A percentile compares a stretch with the other conserved stretches of the same genome.
phyloP scores from a whole-genome alignment of 2,797 vertebrate species.

The Avahi laniger region DNA sequence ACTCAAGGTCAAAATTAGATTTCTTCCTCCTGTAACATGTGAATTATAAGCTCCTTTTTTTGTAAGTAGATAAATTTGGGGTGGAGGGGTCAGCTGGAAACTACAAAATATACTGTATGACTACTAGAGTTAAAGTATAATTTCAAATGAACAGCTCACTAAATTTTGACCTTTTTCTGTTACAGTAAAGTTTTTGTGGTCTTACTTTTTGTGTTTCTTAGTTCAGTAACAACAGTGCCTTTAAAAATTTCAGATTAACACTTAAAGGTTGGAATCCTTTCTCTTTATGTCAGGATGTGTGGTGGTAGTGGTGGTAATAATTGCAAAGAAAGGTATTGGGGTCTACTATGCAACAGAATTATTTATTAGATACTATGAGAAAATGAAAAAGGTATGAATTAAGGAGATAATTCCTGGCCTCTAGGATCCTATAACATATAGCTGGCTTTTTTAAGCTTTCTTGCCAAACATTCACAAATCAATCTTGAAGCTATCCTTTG shows the following conservation, averaged over 20 bases:
- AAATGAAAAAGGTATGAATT: background rate
- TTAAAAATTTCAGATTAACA: conserved; percentile 30
- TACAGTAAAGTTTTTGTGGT: conserved; percentile 14
- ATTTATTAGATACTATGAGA: background rate
- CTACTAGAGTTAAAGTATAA: conserved; percentile 1
- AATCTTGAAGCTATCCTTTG: background rate
- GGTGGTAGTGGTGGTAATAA: background rate
- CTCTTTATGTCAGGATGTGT: background rate
- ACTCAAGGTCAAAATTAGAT: conserved; percentile 78
- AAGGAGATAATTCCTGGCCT: conserved; percentile 26
- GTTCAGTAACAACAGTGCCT: conserved; percentile 35
- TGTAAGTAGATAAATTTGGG: conserved; percentile 24
- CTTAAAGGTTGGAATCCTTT: conserved; percentile 5
- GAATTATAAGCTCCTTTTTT: conserved; percentile 65
- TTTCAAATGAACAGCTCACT: conserved; percentile 49
- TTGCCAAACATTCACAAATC: conserved; percentile 6
- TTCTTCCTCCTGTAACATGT: conserved; percentile 65
- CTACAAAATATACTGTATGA: background rate
- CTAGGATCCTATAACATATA: background rate
- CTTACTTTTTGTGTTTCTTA: conserved; percentile 26
- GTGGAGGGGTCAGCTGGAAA: conserved; percentile 16
- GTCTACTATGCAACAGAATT: background rate
- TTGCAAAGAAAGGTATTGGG: conserved; percentile 2
- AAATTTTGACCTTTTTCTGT: conserved; percentile 60
- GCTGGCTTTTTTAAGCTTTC: background rate